Evolutionary conservation across 2,888 invertebrate species (phyloP).

Genomic region (Scotopteryx bipunctaria): DNA sequence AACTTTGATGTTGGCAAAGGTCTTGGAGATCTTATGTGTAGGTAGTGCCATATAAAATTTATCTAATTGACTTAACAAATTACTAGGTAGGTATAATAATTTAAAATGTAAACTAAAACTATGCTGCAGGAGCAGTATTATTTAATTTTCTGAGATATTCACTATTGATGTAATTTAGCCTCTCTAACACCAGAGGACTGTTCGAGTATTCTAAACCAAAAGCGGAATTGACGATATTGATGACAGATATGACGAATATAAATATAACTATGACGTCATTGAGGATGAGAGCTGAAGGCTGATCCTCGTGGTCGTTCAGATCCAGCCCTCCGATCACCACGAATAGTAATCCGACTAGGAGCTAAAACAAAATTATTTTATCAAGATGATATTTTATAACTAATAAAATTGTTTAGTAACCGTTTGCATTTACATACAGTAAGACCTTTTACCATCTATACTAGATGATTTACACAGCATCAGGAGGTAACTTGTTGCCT

Average conservation of each 20-base stretch:
- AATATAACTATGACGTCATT: slow-evolving; percentile 92
- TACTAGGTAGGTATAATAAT: too few relatives aligned
- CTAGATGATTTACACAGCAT: too few relatives aligned
- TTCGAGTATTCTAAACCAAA: slow-evolving; percentile 92
- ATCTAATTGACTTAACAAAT: too few relatives aligned
- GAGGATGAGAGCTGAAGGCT: slow-evolving; percentile 88
- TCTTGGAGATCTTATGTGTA: too few relatives aligned
- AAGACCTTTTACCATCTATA: too few relatives aligned
- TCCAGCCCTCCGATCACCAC: slow-evolving; percentile 92
- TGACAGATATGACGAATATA: slow-evolving; percentile 91
- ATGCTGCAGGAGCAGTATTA: slow-evolving; percentile 35
- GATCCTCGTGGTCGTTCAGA: slow-evolving; percentile 89
- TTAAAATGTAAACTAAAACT: slow-evolving; percentile 12
- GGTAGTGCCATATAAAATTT: neutral
- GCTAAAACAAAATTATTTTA: slow-evolving; percentile 83
- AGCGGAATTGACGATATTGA: slow-evolving; percentile 92
- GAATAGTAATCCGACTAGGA: slow-evolving; percentile 91
- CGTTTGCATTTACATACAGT: too few relatives aligned
- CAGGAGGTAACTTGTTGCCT: too few relatives aligned
- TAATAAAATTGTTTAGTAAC: neutral
- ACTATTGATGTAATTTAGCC: slow-evolving; percentile 65
- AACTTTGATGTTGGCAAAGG: neutral
- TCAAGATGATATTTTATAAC: neutral
- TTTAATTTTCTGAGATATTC: slow-evolving; percentile 66
- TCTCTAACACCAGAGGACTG: slow-evolving; percentile 82